Evolutionary conservation across 2,797 vertebrate species (phyloP).

Genomic region (Lacerta viridis): DNA sequence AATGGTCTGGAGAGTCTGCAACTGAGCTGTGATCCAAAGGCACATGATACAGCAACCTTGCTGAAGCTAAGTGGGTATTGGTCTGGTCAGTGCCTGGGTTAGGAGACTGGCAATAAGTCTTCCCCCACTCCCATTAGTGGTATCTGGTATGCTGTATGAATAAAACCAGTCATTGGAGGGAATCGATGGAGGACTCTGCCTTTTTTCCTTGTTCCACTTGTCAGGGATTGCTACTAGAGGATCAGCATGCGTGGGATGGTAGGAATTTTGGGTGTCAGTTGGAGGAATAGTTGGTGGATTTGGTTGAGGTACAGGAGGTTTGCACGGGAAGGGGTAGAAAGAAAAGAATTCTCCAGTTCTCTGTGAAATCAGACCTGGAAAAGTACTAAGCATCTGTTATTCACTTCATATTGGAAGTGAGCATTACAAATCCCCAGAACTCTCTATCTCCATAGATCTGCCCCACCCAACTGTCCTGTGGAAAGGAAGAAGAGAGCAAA

Average conservation of each 20-base stretch:
- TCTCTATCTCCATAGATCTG: background rate
- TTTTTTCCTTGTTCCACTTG: background rate
- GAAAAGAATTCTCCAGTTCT: background rate
- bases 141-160: background rate
- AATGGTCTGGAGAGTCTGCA: background rate
- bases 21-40: background rate
- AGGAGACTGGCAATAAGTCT: background rate
- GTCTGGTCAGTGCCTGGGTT: background rate
- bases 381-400: background rate
- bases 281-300: too few relatives aligned
- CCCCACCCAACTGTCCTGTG: too few relatives aligned
- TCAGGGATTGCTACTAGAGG: too few relatives aligned
- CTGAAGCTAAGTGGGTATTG: too few relatives aligned
- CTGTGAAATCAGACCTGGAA: background rate
- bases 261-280: background rate
- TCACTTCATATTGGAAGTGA: background rate
- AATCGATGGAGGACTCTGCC: background rate
- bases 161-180: background rate
- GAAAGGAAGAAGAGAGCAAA: too few relatives aligned
- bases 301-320: background rate
- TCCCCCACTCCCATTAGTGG: background rate
- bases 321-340: background rate
- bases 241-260: background rate
- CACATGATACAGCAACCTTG: background rate
- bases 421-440: background rate